Evolutionary conservation across 2,113 vertebrate genomes (phyloP), one percentile per base, ranked within the genome.

Genomic region (Rhodinocichla rosea): DNA sequence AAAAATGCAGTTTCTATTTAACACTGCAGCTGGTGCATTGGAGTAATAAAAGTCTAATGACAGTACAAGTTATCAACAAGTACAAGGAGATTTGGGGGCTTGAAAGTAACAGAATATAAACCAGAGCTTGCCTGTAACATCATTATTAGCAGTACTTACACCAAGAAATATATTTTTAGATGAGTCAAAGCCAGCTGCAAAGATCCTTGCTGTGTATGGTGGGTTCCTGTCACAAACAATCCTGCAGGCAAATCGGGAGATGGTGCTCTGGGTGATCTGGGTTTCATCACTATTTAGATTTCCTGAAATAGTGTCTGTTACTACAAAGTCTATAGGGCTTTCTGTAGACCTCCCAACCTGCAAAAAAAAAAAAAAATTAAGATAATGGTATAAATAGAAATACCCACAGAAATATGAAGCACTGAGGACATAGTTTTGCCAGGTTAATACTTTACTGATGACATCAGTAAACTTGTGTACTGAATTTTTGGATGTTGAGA

Each of bases 111-210:
- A 67, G 28, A 89, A 63, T 44, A 68, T 49, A 87, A 40, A 9
- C 2, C 35, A 28, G 37, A 64, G 86, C 39, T 79, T 78, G 73
- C 32, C 74, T 5, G 0, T 40, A 64, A n/a, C 27, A 22, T 32
- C 77, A 45, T n/a, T 32, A 71, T 24, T 42, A 45, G 45, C 2
- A 89, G 42, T 71, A 98, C 98, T 97, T 98, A 99, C 99, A 97
- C 99, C 99, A 35, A 99, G 99, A 96, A 99, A 99, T 97, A 99
- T 99, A 96, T 99, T 99, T 98, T 99, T 99, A 82, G 99, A 99
- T 0, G 99, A 99, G 97, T 99, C 99, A 26, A 99, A 99, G 40
- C 99, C 99, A 20, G 99, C 99, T 57, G 99, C 99, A 24, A 99
- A 99, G 97, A 99, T 99, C 89, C 99, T 98, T 33, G 99, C 99